Base-by-base conservation (phyloP, 35 echinoderm and acorn worm genomes). In the Heliocidaris erythrogramma region DNA sequence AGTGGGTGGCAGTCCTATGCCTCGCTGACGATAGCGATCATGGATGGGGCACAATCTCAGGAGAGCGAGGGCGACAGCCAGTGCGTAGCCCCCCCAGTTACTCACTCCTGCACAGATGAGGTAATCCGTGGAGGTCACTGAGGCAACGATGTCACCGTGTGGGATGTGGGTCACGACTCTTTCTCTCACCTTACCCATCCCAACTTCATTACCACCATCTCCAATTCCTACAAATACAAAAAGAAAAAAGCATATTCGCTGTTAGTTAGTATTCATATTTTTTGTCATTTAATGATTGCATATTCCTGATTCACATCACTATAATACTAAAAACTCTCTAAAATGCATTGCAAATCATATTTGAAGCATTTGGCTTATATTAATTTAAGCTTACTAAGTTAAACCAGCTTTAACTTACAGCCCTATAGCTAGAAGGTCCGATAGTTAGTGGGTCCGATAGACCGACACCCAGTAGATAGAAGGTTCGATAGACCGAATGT, bases 11-110 rank as follows among this genome's bases (percentile, higher is more conserved):
- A 94, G 96, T 49, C 98, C 98, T 11, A 95, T 32, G 9, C 94
- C 96, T 49, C 93, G 95, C 30, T 95, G 95, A 27, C 90, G 65
- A 56, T 99, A 97, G 14, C 96, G 94, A 95, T 99, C 98, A 94
- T 99, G 98, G 48, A 99, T 95, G 5, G 93, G 93, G 90, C 97
- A 96, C 13, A 88, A 71, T 31, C 61, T 47, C n/a, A 97, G 88
- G 12, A 96, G 49, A 35, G 94, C 95, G 7, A 99, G 93, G 21
- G 95, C 96, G n/a, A 93, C 59, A 52, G 95, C 86, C 10, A 99
- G 29, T n/a, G 96, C 98, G 91, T 94, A 99, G 12, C 98, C 98
- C 27, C 98, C 98, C 98, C 96, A 99, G 94, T 99, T 95, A 85
- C 95, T 95, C 14, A 99, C 95, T 47, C 98, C 98, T 59, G 94